A percentile compares a stretch with the other conserved stretches of the same genome.
phyloP scores from a whole-genome alignment of 2,113 vertebrate species.

The Pica pica region DNA sequence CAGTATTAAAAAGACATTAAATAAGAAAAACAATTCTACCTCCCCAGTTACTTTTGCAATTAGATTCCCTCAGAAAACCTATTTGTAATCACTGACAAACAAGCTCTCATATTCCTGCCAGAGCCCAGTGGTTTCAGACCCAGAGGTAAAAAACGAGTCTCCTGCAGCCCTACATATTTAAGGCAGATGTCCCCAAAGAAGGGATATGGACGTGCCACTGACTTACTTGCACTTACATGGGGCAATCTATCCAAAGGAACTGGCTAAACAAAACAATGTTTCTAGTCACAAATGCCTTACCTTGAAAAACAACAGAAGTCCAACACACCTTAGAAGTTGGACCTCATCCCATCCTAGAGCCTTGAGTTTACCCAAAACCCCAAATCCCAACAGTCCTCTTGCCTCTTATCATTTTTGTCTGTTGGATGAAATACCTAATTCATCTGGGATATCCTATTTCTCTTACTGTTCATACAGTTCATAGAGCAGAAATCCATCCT shows the following conservation, averaged over 20 bases:
- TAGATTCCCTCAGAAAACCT: neutral
- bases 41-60: neutral
- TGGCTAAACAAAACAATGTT: neutral
- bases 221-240: neutral
- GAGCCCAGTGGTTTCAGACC: neutral
- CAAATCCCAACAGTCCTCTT: neutral
- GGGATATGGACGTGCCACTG: accelerated
- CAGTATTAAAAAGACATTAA: neutral
- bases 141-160: accelerated
- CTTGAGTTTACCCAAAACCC: neutral
- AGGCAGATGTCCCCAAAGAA: neutral
- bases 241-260: neutral
- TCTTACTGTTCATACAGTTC: neutral
- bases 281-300: neutral
- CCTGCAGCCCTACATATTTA: neutral
- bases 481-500: neutral
- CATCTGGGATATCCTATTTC: neutral
- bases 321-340: neutral
- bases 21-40: neutral
- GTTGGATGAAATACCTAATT: neutral
- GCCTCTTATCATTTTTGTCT: neutral
- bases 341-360: neutral
- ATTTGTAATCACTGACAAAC: neutral
- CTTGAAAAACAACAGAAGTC: neutral
- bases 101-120: neutral